Evolutionary conservation across 2,797 vertebrate genomes (phyloP).

Genomic region (Fratercula arctica): DNA sequence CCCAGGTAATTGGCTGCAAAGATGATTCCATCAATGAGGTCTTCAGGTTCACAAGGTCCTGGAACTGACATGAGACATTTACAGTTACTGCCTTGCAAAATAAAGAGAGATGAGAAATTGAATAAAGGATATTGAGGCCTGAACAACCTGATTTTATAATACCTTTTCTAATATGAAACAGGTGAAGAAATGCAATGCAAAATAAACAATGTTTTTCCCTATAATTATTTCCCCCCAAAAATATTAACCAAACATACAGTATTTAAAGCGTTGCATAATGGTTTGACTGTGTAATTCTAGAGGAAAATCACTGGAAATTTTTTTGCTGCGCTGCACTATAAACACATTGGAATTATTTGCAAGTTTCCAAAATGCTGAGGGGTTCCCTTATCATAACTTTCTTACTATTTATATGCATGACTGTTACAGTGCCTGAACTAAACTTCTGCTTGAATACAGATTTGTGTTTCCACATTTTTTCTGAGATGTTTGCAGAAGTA

Average conservation of each 20-base stretch:
- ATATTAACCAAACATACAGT: not conserved
- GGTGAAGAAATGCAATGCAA: not conserved
- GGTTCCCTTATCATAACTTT: not conserved
- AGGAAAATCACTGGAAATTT: not conserved
- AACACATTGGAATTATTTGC: not conserved
- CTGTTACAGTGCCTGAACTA: not conserved
- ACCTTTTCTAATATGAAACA: not conserved
- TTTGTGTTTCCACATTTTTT: not conserved
- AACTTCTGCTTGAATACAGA: not conserved
- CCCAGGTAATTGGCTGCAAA: slow-evolving; percentile 99
- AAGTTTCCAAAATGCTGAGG: not conserved
- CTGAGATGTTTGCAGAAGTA: not conserved
- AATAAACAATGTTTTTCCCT: not conserved
- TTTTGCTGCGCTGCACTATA: not conserved
- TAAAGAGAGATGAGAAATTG: not conserved
- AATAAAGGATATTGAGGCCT: not conserved
- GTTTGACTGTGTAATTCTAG: not conserved
- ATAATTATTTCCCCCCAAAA: not conserved
- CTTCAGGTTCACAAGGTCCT: slow-evolving; percentile 97
- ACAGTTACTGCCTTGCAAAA: not conserved
- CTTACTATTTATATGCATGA: not conserved
- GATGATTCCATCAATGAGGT: slow-evolving; percentile 98
- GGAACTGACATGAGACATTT: slow-evolving; percentile 82
- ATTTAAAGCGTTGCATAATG: not conserved
- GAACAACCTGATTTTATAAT: not conserved